phyloP scores from a whole-genome alignment of 2,797 vertebrate species.

The Carapus acus region DNA sequence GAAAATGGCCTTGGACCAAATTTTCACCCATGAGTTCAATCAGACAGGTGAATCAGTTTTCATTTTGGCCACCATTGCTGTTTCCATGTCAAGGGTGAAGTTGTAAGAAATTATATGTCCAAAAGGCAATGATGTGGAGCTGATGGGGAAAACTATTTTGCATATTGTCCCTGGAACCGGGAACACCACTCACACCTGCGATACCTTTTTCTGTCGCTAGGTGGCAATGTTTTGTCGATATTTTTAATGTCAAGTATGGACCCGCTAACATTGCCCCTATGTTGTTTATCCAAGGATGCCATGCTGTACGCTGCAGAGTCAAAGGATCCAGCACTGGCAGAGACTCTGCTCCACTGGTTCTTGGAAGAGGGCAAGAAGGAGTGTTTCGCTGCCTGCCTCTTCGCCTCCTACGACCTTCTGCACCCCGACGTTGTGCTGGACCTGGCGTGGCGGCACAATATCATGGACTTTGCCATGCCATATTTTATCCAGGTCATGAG shows the following conservation, averaged over 20 bases:
- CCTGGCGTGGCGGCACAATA: slow-evolving; percentile 85
- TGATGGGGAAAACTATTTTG: too few relatives aligned
- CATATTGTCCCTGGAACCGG: too few relatives aligned
- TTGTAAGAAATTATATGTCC: too few relatives aligned
- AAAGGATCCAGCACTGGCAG: slow-evolving; percentile 79
- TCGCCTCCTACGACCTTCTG: slow-evolving; percentile 84
- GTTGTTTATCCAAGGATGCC: slow-evolving; percentile 73
- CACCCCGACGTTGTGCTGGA: slow-evolving; percentile 85
- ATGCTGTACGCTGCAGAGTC: slow-evolving; percentile 89
- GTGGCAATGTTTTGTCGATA: slow-evolving; percentile 21
- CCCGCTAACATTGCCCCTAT: too few relatives aligned
- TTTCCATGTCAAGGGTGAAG: too few relatives aligned
- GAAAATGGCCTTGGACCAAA: not conserved
- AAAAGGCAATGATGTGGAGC: too few relatives aligned
- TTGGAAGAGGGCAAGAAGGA: slow-evolving; percentile 84
- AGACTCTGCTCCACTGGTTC: slow-evolving; percentile 88
- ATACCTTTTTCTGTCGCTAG: slow-evolving; percentile 17
- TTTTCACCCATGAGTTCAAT: not conserved
- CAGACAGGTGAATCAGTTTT: too few relatives aligned
- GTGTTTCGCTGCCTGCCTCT: slow-evolving; percentile 86
- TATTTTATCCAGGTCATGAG: slow-evolving; percentile 92
- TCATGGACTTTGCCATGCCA: slow-evolving; percentile 88
- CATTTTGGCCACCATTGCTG: too few relatives aligned
- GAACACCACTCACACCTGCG: not conserved
- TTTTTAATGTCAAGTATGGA: too few relatives aligned